Evolutionary conservation across 1,140 invertebrate species (phyloP), one percentile per base, ranked within the genome.

Genomic region (Gonioctena quinquepunctata): DNA sequence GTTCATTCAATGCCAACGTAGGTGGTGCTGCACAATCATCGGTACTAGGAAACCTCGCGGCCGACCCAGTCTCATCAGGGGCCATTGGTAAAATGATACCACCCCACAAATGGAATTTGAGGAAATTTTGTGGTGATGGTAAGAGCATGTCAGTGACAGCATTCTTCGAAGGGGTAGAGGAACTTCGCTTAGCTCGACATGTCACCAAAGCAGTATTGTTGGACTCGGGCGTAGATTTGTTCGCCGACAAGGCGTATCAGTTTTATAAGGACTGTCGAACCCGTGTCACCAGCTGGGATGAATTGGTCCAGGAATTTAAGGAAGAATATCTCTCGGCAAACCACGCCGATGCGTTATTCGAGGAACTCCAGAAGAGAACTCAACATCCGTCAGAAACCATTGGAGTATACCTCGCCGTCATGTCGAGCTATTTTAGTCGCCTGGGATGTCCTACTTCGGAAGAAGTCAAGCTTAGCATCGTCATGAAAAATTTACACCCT

Each of bases 401-500:
- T 1, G 72, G 66, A 1, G 71, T 81, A 59, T 81, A 77, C 73
- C 23, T 80, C 7, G 68, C 78, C 0, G 68, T 77, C 3, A 78
- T 81, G 77, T n/a, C 13, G n/a, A 16, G 42, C n/a, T 73, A 70
- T 11, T 52, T 78, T 21, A 80, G 77, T 48, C 72, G 76, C 2
- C 64, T 73, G 13, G 25, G 77, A 8, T 23, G 7, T 21, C 33
- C 8, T 5, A 3, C 42, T 3, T 18, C 52, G 2, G 66, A 56
- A 25, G 59, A 26, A 59, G 42, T 28, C 6, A 49, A 59, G 25
- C 11, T 67, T 7, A 48, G 8, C 21, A 27, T 28, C 8, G 22
- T 67, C 3, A 22, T 67, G n/a, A 33, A 23, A 42, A 71, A 71
- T 56, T 61, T 71, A 23, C 22, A 57, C 11, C 67, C 71, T 18